Evolutionary conservation across 2,113 vertebrate genomes (phyloP), one percentile per base, ranked within the genome.

Genomic region (Misgurnus anguillicaudatus): DNA sequence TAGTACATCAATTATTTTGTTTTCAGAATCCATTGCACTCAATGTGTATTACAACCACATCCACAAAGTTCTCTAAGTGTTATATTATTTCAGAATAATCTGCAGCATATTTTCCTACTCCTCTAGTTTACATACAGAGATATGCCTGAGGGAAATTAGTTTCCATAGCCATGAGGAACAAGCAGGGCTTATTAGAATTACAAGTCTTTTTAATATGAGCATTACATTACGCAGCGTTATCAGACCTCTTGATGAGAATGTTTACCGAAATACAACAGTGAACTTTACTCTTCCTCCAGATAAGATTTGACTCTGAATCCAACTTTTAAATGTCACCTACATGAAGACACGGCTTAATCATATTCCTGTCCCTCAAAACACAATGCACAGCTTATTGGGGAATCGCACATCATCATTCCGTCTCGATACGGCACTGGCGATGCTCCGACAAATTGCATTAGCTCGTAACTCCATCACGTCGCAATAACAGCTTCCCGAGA

Each of bases 401-500:
- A 19, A 60, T 41, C 16, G 39, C 55, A 41, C 60, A 65, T 64
- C 42, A 17, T 38, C 61, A 75, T 77, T 67, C 31, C 39, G 45
- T 78, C 63, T 38, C 69, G 61, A 71, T 64, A 70, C 78, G 38
- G 36, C 41, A 47, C 75, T 75, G 45, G 62, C 58, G 75, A 82
- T 75, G 76, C 76, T 48, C 77, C 75, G 41, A 77, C 75, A 71
- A 76, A 79, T 80, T 80, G 73, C 69, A 78, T 72, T 58, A 57
- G 69, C 68, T 77, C 68, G 60, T 73, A 71, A 82, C 81, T 82
- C 79, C 73, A 80, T 82, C 63, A 73, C 73, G 21, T 57, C 24
- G 68, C 63, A 77, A 80, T 82, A 63, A 60, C 80, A 57, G 75
- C 77, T 61, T 62, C 70, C 81, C 69, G 69, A 81, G 78, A 82